Conservation (phyloP, 1,140 invertebrate genomes). For the Trialeurodes vaporariorum region DNA sequence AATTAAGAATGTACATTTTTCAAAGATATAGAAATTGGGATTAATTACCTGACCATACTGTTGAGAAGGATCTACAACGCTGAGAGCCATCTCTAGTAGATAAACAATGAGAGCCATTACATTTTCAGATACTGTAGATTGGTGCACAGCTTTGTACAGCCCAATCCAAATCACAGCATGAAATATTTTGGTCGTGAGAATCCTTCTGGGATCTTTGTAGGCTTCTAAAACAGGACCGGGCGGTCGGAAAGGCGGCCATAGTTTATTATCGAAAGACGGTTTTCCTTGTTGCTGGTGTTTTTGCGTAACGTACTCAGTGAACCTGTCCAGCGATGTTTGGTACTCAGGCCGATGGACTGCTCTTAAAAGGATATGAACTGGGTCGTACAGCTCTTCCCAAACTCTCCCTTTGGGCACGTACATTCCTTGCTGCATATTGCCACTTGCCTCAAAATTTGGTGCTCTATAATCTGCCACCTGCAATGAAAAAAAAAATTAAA, state of each 20-base stretch:
- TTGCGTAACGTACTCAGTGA: slow-evolving; percentile 40
- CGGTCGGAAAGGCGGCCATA: slow-evolving; percentile 73
- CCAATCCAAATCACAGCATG: slow-evolving; percentile 75
- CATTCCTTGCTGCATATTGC: slow-evolving; percentile 84
- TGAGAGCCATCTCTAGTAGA: slow-evolving; percentile 70
- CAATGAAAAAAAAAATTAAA: slow-evolving; percentile 20
- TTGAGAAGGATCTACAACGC: slow-evolving; percentile 36
- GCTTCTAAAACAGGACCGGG: slow-evolving; percentile 49
- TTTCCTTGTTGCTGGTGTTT: neutral
- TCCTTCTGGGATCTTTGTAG: slow-evolving; percentile 57
- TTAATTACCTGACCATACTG: slow-evolving; percentile 25
- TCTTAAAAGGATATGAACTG: slow-evolving; percentile 78
- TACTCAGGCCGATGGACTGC: slow-evolving; percentile 87
- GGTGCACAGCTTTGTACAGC: slow-evolving; percentile 68
- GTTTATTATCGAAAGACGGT: slow-evolving; percentile 36
- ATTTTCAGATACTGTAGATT: slow-evolving; percentile 66
- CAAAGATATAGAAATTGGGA: no score
- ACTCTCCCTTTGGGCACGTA: slow-evolving; percentile 79
- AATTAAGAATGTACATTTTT: no score
- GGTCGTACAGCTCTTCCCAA: slow-evolving; percentile 89
- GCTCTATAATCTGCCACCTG: slow-evolving; percentile 64
- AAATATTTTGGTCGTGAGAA: slow-evolving; percentile 61
- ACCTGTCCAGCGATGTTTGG: slow-evolving; percentile 85
- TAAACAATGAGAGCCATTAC: slow-evolving; percentile 74
- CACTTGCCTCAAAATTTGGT: slow-evolving; percentile 63